phyloP scores from a whole-genome alignment of 2,797 vertebrate genomes.

The Acipenser oxyrinchus region DNA sequence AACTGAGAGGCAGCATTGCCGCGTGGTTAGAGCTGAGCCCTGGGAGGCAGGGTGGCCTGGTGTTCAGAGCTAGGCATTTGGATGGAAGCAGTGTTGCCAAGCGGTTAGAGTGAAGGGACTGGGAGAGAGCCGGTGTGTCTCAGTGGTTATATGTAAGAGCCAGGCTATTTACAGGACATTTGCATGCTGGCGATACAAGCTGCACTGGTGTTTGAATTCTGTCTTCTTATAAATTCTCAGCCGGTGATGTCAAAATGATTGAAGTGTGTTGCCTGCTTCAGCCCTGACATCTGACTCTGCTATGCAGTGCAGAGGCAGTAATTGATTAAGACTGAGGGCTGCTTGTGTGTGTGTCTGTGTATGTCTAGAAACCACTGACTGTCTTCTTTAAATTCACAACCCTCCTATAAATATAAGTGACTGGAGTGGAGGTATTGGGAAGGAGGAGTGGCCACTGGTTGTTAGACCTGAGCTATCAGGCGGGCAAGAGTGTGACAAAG shows the following conservation, averaged over 20 bases:
- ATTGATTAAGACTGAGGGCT: too few relatives aligned
- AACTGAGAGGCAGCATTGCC: not conserved
- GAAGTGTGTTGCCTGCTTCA: too few relatives aligned
- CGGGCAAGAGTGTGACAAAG: not conserved
- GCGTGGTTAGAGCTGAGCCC: not conserved
- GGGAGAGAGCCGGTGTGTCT: conserved; percentile 31
- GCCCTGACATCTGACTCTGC: too few relatives aligned
- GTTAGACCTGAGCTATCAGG: not conserved
- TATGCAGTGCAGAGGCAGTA: too few relatives aligned
- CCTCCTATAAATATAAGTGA: conserved; percentile 37
- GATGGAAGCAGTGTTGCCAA: not conserved
- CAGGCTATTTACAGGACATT: too few relatives aligned
- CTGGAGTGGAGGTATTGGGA: conserved; percentile 41
- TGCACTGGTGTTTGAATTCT: too few relatives aligned
- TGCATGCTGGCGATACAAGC: too few relatives aligned
- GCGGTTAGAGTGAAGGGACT: conserved; percentile 13
- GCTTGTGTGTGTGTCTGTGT: too few relatives aligned
- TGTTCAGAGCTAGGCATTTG: too few relatives aligned
- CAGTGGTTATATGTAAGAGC: conserved; percentile 50
- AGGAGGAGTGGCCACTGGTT: not conserved
- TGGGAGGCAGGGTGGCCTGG: not conserved
- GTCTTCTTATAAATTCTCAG: too few relatives aligned
- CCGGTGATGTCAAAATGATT: too few relatives aligned
- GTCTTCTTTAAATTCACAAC: conserved; percentile 39
- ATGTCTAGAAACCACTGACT: too few relatives aligned